phyloP scores from a whole-genome alignment of 2,888 invertebrate genomes.

The Hydrotaea diabolus region DNA sequence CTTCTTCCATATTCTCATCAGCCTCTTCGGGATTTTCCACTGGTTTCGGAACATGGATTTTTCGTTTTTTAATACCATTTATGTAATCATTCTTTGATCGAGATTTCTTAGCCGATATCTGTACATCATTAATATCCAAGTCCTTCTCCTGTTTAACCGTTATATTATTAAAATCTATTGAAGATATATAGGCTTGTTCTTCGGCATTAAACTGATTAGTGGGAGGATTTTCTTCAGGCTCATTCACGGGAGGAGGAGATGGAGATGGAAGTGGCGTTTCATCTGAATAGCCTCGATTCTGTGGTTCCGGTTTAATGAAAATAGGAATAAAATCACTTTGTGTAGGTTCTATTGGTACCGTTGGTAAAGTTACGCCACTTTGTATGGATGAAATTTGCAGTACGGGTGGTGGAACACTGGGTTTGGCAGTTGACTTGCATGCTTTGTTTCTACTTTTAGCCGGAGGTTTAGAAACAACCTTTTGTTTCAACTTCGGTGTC shows the following conservation, averaged over 20 bases:
- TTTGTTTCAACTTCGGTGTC: slow-evolving; percentile 2
- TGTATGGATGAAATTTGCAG: slow-evolving; percentile 73
- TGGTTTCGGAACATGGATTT: not conserved
- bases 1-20: slow-evolving; percentile 7
- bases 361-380: slow-evolving; percentile 68
- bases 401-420: slow-evolving; percentile 37
- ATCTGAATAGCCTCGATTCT: slow-evolving; percentile 74
- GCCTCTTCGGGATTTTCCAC: slow-evolving; percentile 38
- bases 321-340: slow-evolving; percentile 58
- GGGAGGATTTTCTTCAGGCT: not conserved
- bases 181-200: slow-evolving; percentile 74
- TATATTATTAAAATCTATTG: slow-evolving; percentile 75
- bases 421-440: slow-evolving; percentile 65
- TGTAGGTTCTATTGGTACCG: slow-evolving; percentile 45
- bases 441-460: slow-evolving; percentile 64
- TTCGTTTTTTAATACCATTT: slow-evolving; percentile 60
- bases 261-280: slow-evolving; percentile 51
- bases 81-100: slow-evolving; percentile 21
- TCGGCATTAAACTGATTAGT: slow-evolving; percentile 49
- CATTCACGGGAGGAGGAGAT: not conserved
- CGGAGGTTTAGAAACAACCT: not conserved
- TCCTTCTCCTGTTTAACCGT: slow-evolving; percentile 77
- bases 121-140: slow-evolving; percentile 73
- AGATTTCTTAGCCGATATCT: slow-evolving; percentile 42
- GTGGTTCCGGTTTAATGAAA: slow-evolving; percentile 75